Conservation (phyloP, 2,888 invertebrate species). For the Apoda limacodes region DNA sequence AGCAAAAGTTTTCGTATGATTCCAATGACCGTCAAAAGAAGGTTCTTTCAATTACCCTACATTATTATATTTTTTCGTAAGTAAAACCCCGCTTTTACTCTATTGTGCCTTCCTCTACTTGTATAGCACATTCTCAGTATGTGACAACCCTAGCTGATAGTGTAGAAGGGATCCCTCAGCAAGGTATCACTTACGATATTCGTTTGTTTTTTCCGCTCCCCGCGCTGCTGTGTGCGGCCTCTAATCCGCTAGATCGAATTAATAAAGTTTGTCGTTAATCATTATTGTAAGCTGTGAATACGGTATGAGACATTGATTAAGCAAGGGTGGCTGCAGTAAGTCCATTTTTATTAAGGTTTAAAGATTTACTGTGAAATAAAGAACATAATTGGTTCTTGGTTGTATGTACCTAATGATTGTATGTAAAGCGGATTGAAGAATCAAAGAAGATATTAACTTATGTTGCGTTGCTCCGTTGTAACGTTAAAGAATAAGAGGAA, state of each 20-base stretch:
- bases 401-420: no score
- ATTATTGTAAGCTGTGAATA: constrained; percentile 65
- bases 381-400: constrained; percentile 28
- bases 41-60: no score
- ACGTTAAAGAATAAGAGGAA: no score
- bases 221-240: constrained; percentile 36
- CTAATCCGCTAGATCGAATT: constrained; percentile 64
- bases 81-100: no score
- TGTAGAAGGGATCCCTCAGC: constrained; percentile 28
- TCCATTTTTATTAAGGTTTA: constrained; percentile 42
- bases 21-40: no score
- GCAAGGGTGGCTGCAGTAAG: constrained; percentile 47
- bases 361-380: constrained; percentile 37
- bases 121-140: no score
- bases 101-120: no score
- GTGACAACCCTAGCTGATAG: constrained; percentile 26
- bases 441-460: no score
- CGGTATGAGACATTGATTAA: constrained; percentile 61
- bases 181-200: constrained; percentile 46
- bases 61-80: no score
- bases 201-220: constrained; percentile 62
- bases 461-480: no score
- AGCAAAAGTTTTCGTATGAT: no score
- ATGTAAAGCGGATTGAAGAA: no score
- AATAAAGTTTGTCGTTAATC: constrained; percentile 67